A percentile compares a stretch with the other conserved stretches of the same genome.
These are phyloP conservation scores for Pedionomus torquatus DNA, from an alignment of 2,113 vertebrate species.

Conservation along the genomic window DNA sequence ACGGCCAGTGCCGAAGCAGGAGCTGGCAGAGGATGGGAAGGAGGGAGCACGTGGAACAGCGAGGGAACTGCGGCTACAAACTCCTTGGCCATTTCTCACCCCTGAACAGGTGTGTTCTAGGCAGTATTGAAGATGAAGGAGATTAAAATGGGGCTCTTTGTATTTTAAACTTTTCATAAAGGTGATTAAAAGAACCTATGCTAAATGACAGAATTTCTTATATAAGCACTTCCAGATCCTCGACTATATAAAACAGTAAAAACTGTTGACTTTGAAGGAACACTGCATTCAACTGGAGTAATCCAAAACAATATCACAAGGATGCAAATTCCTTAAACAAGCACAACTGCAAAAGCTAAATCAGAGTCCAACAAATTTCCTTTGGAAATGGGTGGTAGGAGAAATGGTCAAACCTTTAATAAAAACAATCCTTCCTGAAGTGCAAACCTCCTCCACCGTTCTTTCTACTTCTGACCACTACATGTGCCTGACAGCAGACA, in stretches of 20 bases:
- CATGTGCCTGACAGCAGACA: rapidly evolving
- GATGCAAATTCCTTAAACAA: background rate
- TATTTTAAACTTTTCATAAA: background rate
- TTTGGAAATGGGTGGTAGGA: background rate
- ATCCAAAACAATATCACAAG: background rate
- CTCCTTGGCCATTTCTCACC: background rate
- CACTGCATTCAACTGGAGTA: background rate
- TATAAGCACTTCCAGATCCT: background rate
- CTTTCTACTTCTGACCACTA: background rate
- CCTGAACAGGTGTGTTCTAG: background rate
- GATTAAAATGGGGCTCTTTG: background rate
- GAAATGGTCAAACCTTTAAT: background rate
- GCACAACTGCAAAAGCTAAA: background rate
- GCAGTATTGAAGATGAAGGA: background rate
- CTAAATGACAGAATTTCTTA: background rate
- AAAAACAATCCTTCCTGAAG: background rate
- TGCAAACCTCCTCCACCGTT: background rate
- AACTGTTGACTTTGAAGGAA: background rate
- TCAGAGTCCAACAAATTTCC: background rate
- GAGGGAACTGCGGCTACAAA: background rate
- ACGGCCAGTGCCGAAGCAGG: background rate
- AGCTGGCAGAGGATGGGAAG: rapidly evolving
- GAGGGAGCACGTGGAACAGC: rapidly evolving
- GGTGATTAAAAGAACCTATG: background rate
- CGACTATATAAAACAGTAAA: background rate